Percentiles rank a stretch among this genome's conserved stretches.
These are phyloP conservation scores for Arbacia lixula DNA, from an alignment of 53 echinoderm and acorn worm species.

Conservation along the genomic window DNA sequence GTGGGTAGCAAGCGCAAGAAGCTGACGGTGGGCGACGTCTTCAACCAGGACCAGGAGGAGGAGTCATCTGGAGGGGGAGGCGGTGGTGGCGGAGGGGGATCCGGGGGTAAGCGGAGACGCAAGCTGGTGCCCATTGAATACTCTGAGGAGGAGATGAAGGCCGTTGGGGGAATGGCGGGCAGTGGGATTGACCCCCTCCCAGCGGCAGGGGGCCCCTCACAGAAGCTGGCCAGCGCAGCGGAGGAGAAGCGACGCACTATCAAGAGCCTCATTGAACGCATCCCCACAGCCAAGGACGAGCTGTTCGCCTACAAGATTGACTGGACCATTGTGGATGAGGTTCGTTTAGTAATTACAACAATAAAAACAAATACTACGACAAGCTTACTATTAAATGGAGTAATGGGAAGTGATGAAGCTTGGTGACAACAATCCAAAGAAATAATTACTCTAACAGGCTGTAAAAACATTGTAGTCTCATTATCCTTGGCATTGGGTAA, in stretches of 20 bases:
- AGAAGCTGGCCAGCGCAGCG: constrained; percentile 65
- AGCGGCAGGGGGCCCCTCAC: constrained; percentile 70
- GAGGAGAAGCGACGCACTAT: constrained; percentile 96
- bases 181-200: too few relatives aligned
- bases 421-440: too few relatives aligned
- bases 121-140: constrained; percentile 96
- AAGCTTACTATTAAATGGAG: not conserved
- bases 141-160: constrained; percentile 94
- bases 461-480: too few relatives aligned
- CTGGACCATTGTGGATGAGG: constrained; percentile 94
- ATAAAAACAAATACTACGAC: not conserved
- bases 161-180: too few relatives aligned
- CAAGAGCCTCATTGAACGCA: constrained; percentile 90
- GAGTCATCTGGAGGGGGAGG: constrained; percentile 26
- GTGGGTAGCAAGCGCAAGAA: constrained; percentile 77
- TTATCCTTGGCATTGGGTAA: too few relatives aligned
- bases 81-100: constrained; percentile 32
- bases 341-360: constrained; percentile 38
- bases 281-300: constrained; percentile 91
- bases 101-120: constrained; percentile 75
- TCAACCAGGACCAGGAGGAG: constrained; percentile 85
- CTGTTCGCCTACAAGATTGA: constrained; percentile 90
- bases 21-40: constrained; percentile 82
- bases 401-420: too few relatives aligned
- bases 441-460: too few relatives aligned